Conservation (phyloP, 2,113 vertebrate species). For the Orthonyx spaldingii region DNA sequence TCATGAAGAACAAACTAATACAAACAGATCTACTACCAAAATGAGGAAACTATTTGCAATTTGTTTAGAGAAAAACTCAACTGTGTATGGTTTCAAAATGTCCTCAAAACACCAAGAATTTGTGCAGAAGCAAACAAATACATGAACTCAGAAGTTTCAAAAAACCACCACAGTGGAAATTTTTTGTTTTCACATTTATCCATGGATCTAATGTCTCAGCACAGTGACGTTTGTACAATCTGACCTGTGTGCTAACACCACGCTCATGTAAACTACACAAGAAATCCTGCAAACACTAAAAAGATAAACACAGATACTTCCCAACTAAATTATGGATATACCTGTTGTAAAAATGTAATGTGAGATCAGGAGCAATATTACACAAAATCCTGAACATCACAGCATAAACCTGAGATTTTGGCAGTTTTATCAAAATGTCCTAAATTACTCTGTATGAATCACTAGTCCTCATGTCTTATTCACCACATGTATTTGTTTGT, state of each 20-base stretch:
- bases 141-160: background rate
- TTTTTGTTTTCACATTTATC: background rate
- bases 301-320: background rate
- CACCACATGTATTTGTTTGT: slow-evolving; percentile 38
- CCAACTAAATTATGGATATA: background rate
- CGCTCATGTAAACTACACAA: background rate
- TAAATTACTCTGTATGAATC: slow-evolving; percentile 41
- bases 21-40: background rate
- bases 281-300: background rate
- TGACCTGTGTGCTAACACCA: background rate
- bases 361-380: slow-evolving; percentile 51
- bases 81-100: background rate
- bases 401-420: slow-evolving; percentile 69
- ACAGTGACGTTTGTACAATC: background rate
- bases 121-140: background rate
- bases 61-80: background rate
- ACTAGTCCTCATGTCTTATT: slow-evolving; percentile 51
- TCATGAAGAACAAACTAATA: background rate
- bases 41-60: background rate
- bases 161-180: background rate
- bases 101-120: background rate
- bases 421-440: slow-evolving; percentile 70
- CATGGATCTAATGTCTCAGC: background rate
- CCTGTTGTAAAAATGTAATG: background rate
- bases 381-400: slow-evolving; percentile 55